These are phyloP conservation scores for Drosophila saltans DNA, from an alignment of 1,140 invertebrate species.

Conservation along the genomic window DNA sequence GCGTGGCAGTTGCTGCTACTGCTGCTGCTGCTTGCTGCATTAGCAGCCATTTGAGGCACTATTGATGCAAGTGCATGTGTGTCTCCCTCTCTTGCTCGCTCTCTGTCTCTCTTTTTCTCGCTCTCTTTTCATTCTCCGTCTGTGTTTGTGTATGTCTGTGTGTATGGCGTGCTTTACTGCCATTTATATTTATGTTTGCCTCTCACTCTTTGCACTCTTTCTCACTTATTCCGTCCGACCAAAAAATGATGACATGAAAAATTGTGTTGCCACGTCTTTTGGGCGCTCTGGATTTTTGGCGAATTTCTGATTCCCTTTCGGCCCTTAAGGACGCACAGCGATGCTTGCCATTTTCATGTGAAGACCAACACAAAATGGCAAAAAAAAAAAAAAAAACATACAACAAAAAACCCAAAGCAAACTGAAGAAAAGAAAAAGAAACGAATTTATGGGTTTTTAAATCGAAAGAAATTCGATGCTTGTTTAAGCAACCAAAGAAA, in stretches of 20 bases:
- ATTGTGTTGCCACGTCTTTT: slow-evolving; percentile 70
- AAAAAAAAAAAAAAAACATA: not conserved
- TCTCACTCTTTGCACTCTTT: slow-evolving; percentile 25
- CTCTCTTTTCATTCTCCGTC: not conserved
- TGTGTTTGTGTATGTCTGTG: not conserved
- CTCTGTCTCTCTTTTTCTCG: not conserved
- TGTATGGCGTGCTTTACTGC: slow-evolving; percentile 63
- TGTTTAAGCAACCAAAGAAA: slow-evolving; percentile 60
- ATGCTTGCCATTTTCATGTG: slow-evolving; percentile 31
- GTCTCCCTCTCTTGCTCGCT: not conserved
- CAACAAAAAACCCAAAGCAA: slow-evolving; percentile 26
- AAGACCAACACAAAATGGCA: not conserved
- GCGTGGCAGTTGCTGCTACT: slow-evolving; percentile 72
- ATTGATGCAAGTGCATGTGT: slow-evolving; percentile 58
- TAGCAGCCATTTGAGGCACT: slow-evolving; percentile 76
- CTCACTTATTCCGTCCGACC: not conserved
- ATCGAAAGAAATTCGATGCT: slow-evolving; percentile 77
- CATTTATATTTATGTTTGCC: slow-evolving; percentile 79
- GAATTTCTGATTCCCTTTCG: slow-evolving; percentile 17
- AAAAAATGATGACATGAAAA: slow-evolving; percentile 78
- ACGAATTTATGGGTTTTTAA: slow-evolving; percentile 75
- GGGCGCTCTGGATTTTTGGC: slow-evolving; percentile 41
- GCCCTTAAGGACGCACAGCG: not conserved
- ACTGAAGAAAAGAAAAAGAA: slow-evolving; percentile 34
- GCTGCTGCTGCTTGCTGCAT: slow-evolving; percentile 58